Percentiles rank a stretch among this genome's conserved stretches.
Conservation (phyloP, 1,140 invertebrate genomes). For the Lysiphlebus fabarum region DNA sequence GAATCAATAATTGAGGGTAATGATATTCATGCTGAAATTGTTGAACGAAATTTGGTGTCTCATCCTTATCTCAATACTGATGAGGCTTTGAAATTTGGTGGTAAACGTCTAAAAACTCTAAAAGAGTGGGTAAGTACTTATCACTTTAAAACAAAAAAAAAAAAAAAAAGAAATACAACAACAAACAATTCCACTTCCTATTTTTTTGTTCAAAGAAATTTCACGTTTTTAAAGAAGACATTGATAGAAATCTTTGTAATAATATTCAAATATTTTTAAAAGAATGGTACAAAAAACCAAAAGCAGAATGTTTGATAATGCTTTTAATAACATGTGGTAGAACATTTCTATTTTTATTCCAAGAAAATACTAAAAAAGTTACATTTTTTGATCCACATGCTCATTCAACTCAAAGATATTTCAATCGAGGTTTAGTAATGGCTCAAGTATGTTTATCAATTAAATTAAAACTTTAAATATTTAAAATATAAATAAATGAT, state of each 20-base stretch:
- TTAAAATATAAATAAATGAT: too few relatives aligned
- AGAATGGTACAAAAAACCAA: conserved; percentile 42
- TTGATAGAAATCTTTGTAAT: conserved; percentile 35
- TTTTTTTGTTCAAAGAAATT: conserved; percentile 40
- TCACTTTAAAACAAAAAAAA: too few relatives aligned
- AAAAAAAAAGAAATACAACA: conserved; percentile 4
- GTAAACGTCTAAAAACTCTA: conserved; percentile 36
- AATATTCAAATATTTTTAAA: conserved; percentile 42
- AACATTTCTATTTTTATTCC: conserved; percentile 52
- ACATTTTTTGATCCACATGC: conserved; percentile 50
- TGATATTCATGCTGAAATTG: conserved; percentile 39
- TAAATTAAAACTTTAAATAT: too few relatives aligned
- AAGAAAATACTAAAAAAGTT: conserved; percentile 41
- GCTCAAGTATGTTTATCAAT: conserved; percentile 40
- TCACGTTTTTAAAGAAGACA: conserved; percentile 40
- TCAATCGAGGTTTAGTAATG: conserved; percentile 44
- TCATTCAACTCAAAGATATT: conserved; percentile 32
- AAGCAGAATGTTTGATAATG: conserved; percentile 45
- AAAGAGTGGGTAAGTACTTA: conserved; percentile 54
- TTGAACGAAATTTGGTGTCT: conserved; percentile 38
- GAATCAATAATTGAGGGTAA: conserved; percentile 50
- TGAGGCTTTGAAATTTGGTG: conserved; percentile 44
- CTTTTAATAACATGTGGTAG: conserved; percentile 48
- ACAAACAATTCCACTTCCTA: not conserved
- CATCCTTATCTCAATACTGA: conserved; percentile 46